Conservation (phyloP, 2,888 invertebrate species). For the Xestia c-nigrum region DNA sequence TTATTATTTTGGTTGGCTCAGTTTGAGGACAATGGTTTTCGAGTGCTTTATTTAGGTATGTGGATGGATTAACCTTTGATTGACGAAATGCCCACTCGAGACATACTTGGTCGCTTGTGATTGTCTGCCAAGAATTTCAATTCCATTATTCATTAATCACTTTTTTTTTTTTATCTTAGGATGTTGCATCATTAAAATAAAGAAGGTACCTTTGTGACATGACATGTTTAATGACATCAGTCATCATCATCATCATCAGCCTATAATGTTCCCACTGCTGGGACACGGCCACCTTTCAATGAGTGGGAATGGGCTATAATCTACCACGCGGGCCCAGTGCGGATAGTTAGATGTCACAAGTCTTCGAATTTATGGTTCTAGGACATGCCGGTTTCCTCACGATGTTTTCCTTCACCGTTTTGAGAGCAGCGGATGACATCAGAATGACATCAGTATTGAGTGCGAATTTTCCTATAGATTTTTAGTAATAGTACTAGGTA, state of each 20-base stretch:
- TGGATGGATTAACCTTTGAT: slow-evolving; percentile 1
- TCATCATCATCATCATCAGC: too few species aligned
- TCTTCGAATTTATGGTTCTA: too few species aligned
- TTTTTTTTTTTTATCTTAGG: too few species aligned
- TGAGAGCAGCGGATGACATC: too few species aligned
- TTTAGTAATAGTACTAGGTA: not conserved
- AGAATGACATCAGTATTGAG: slow-evolving; percentile 20
- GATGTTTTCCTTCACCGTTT: too few species aligned
- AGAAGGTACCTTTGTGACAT: not conserved
- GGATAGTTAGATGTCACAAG: too few species aligned
- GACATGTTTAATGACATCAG: too few species aligned
- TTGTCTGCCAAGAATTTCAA: not conserved
- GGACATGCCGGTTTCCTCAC: too few species aligned
- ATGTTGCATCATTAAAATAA: not conserved
- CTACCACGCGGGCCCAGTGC: too few species aligned
- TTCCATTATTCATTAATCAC: slow-evolving; percentile 9
- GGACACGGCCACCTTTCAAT: too few species aligned
- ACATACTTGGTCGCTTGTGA: not conserved
- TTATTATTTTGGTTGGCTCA: slow-evolving; percentile 1
- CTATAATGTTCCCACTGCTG: too few species aligned
- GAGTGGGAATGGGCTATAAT: too few species aligned
- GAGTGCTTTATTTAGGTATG: not conserved
- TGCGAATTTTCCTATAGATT: not conserved
- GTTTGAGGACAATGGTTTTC: slow-evolving; percentile 9
- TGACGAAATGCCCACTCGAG: slow-evolving; percentile 3